A percentile compares a stretch with the other conserved stretches of the same genome.
Conservation (phyloP, 2,888 invertebrate genomes). For the Deroplatys truncata region DNA sequence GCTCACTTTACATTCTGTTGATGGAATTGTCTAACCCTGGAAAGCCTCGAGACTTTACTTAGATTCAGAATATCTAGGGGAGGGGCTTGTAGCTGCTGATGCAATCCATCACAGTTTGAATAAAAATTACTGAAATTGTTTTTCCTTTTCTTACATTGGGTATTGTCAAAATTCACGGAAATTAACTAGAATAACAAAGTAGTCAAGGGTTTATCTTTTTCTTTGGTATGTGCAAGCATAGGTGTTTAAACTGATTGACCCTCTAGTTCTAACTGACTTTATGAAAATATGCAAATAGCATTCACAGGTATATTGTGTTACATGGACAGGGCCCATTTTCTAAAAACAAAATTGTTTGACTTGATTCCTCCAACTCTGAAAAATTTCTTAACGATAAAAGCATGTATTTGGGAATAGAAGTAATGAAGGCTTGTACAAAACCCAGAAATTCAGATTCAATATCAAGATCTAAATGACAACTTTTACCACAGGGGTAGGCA, state of each 20-base stretch:
- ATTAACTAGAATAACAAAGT: background rate
- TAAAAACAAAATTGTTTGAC: background rate
- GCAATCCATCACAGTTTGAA: background rate
- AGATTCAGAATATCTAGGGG: background rate
- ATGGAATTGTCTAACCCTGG: background rate
- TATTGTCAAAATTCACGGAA: background rate
- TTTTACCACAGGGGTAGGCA: background rate
- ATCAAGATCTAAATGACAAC: background rate
- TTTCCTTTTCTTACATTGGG: background rate
- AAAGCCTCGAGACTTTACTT: background rate
- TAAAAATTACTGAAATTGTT: background rate
- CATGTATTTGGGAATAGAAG: background rate
- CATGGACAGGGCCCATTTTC: background rate
- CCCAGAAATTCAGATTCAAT: background rate
- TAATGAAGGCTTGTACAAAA: background rate
- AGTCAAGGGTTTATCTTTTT: too few species aligned
- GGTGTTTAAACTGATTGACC: too few species aligned
- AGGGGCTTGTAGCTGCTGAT: background rate
- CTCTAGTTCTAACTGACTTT: too few species aligned
- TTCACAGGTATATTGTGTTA: background rate
- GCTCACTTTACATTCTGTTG: conserved; percentile 8
- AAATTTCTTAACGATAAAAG: background rate
- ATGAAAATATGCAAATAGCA: conserved; percentile 7
- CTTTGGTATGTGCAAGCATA: too few species aligned
- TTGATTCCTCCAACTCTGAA: background rate